These are phyloP conservation scores for Lasaia peninsularis DNA, from an alignment of 1,140 invertebrate species.

Conservation along the genomic window DNA sequence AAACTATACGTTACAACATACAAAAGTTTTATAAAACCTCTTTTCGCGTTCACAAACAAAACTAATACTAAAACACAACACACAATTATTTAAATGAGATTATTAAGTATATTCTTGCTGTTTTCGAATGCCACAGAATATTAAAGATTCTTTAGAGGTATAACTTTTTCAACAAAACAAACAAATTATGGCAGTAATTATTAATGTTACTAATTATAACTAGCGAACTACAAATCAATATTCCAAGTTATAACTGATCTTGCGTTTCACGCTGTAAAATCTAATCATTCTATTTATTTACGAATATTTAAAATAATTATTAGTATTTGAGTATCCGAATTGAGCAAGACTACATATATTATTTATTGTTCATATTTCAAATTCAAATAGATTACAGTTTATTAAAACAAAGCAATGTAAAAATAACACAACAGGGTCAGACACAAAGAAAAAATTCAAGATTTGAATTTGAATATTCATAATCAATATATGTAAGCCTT, in stretches of 20 bases:
- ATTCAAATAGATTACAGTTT: too few species aligned
- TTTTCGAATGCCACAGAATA: background rate
- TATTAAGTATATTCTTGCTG: background rate
- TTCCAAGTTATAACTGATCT: background rate
- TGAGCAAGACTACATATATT: background rate
- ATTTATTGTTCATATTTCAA: too few species aligned
- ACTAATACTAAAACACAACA: background rate
- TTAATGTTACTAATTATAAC: constrained; percentile 8
- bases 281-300: background rate
- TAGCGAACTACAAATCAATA: background rate
- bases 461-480: too few species aligned
- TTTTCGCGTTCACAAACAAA: background rate
- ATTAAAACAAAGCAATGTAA: too few species aligned
- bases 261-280: background rate
- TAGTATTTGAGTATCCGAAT: background rate
- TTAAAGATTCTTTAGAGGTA: constrained; percentile 1
- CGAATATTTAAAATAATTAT: background rate
- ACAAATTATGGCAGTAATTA: background rate
- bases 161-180: background rate
- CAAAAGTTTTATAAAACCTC: background rate
- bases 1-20: background rate
- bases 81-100: constrained; percentile 4
- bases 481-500: too few species aligned
- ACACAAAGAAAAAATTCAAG: too few species aligned
- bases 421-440: too few species aligned